Percentiles rank a stretch among this genome's conserved stretches.
phyloP scores from a whole-genome alignment of 2,888 invertebrate genomes.

The Brenthis daphne region DNA sequence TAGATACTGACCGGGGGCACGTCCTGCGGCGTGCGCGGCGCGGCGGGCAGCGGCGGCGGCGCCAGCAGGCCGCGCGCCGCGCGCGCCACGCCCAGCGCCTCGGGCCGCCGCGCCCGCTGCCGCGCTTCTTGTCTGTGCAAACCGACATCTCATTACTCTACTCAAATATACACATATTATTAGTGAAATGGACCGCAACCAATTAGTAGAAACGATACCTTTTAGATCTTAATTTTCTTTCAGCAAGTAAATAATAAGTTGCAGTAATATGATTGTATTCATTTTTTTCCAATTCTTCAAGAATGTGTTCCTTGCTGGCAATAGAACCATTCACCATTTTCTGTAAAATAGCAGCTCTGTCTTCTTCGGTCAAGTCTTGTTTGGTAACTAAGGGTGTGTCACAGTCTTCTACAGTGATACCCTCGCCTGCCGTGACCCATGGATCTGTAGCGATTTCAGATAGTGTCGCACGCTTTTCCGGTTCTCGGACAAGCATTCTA shows the following conservation, averaged over 20 bases:
- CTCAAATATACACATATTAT: too few species aligned
- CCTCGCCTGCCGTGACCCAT: slow-evolving; percentile 88
- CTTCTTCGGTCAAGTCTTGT: slow-evolving; percentile 95
- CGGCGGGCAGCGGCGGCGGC: slow-evolving; percentile 56
- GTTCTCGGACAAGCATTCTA: slow-evolving; percentile 96
- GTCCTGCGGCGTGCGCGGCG: slow-evolving; percentile 87
- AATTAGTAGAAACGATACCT: slow-evolving; percentile 63
- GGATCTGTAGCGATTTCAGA: slow-evolving; percentile 93
- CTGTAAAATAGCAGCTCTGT: slow-evolving; percentile 94
- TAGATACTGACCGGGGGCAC: slow-evolving; percentile 81
- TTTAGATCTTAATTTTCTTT: slow-evolving; percentile 92
- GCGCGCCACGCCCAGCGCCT: slow-evolving; percentile 65
- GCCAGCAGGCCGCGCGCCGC: slow-evolving; percentile 61
- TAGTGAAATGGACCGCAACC: too few species aligned
- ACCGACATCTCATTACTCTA: too few species aligned
- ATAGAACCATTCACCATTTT: slow-evolving; percentile 98
- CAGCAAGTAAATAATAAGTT: slow-evolving; percentile 97
- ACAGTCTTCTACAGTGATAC: slow-evolving; percentile 79
- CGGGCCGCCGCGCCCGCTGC: slow-evolving; percentile 61
- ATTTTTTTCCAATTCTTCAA: slow-evolving; percentile 96
- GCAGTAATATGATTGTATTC: slow-evolving; percentile 99
- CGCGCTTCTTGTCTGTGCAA: slow-evolving; percentile 51
- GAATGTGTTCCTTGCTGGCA: slow-evolving; percentile 95
- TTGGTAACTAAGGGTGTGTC: slow-evolving; percentile 92
- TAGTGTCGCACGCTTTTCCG: slow-evolving; percentile 93